Evolutionary conservation across 2,113 vertebrate genomes (phyloP).

Genomic region (Gallinago jamesoni): DNA sequence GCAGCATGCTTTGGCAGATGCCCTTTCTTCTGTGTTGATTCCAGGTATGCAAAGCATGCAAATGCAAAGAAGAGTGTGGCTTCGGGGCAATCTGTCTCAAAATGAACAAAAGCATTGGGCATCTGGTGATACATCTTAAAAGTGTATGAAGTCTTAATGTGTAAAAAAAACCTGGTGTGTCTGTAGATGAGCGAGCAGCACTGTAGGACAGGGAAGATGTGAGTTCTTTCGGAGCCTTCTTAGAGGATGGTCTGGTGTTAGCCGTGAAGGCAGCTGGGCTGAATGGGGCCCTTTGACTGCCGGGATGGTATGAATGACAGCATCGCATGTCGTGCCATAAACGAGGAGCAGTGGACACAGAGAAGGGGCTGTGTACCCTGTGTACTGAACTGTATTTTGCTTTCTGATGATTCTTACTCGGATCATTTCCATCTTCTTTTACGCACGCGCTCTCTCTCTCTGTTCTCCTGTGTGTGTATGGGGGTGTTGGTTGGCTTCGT

Average conservation of each 20-base stretch:
- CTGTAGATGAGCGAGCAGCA: background rate
- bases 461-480: background rate
- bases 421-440: background rate
- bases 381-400: background rate
- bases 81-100: background rate
- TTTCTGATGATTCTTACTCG: background rate
- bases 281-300: background rate
- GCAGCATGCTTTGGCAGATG: background rate
- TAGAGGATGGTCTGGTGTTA: background rate
- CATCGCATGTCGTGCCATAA: background rate
- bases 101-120: background rate
- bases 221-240: background rate
- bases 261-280: background rate
- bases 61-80: background rate
- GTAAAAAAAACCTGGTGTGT: background rate
- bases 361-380: background rate
- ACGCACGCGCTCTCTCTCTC: rapidly evolving
- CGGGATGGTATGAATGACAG: background rate
- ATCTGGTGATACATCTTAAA: background rate
- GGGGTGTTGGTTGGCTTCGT: background rate
- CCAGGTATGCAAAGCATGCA: background rate
- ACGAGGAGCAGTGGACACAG: background rate
- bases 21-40: background rate
- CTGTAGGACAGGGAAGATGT: background rate
- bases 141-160: background rate